Evolutionary conservation across 2,797 vertebrate species (phyloP), one percentile per base, ranked within the genome.

Genomic region (Phoebastria nigripes): DNA sequence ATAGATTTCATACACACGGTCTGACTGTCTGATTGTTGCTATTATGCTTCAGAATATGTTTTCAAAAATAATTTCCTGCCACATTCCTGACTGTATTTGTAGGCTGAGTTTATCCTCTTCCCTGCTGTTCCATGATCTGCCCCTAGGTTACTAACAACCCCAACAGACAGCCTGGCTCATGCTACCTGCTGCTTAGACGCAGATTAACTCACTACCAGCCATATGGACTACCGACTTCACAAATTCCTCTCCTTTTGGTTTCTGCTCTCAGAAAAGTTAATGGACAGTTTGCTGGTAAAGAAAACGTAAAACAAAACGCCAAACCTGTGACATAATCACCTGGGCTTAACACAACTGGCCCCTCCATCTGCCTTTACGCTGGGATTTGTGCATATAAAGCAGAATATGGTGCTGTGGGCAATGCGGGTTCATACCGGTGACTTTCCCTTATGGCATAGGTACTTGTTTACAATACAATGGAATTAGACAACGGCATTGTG

Each of bases 51-150:
- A 91, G 96, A 97, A 90, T 94, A 95, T 96, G 97, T 97, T 97
- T 98, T 97, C 96, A 96, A 77, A 98, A 98, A 98, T 98, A 98
- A 98, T 98, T 98, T 98, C 98, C 98, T 98, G 98, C 97, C 97
- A 96, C 98, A 98, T 98, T 98, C 98, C 97, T 98, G 93, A 94
- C 98, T 97, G 98, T 97, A 98, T 98, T 98, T 98, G 98, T 97
- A 97, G 97, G 79, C 95, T 82, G 94, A 83, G 97, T 96, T 98
- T 97, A 98, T 98, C 98, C 97, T 82, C 97, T 98, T 96, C 98
- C 98, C 98, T 98, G 98, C 98, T 98, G 98, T 96, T 98, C 96
- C 95, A 93, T 97, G 98, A 97, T 98, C 97, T 98, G 98, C 98
- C 98, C 98, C 97, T 97, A 96, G 98, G 98, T 98, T 98, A 98